Percentiles rank a stretch among this genome's conserved stretches.
Conservation (phyloP, 2,888 invertebrate species). For the Druceiella hillmani region DNA sequence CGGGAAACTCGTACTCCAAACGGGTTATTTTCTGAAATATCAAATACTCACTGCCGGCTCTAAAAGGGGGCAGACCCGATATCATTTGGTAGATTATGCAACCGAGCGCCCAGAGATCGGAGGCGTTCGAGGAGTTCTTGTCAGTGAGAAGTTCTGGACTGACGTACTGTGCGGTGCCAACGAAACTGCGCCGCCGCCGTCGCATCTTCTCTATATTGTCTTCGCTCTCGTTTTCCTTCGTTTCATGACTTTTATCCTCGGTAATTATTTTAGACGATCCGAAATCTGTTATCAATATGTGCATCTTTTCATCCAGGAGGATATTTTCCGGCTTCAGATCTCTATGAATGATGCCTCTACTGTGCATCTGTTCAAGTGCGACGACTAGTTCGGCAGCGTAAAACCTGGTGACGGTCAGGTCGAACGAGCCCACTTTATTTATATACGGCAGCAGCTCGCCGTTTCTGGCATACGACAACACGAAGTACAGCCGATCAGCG, state of each 20-base stretch:
- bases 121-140: constrained; percentile 67
- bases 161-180: constrained; percentile 98
- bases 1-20: constrained; percentile 87
- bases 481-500: constrained; percentile 86
- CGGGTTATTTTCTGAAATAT: constrained; percentile 94
- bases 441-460: constrained; percentile 93
- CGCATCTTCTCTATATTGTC: constrained; percentile 35
- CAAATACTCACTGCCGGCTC: constrained; percentile 88
- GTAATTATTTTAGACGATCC: constrained; percentile 87
- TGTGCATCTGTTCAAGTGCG: constrained; percentile 89
- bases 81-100: constrained; percentile 98
- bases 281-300: constrained; percentile 95
- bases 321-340: constrained; percentile 99
- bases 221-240: constrained; percentile 28
- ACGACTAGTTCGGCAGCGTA: constrained; percentile 91
- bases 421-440: constrained; percentile 85
- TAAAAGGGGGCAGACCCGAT: constrained; percentile 87
- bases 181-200: constrained; percentile 78
- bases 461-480: constrained; percentile 89
- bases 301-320: constrained; percentile 91
- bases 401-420: constrained; percentile 83
- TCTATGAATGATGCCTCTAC: constrained; percentile 84
- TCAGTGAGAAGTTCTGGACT: constrained; percentile 92
- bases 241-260: constrained; percentile 32
- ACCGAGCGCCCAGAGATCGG: constrained; percentile 97